These are phyloP conservation scores for Rhagonycha fulva DNA, from an alignment of 2,888 invertebrate genomes.

Conservation along the genomic window DNA sequence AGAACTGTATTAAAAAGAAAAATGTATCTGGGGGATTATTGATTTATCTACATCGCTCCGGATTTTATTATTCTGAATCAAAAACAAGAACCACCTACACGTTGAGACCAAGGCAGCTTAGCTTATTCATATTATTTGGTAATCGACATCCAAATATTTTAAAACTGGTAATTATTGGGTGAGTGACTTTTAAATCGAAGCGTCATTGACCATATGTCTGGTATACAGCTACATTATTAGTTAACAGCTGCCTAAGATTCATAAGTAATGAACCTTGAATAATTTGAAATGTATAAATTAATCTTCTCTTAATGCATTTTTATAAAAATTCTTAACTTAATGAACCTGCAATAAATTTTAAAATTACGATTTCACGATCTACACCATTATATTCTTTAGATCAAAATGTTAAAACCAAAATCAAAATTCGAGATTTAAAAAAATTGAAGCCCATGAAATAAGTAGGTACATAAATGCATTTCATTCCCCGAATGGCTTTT, in stretches of 20 bases:
- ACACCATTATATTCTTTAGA: background rate
- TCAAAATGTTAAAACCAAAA: background rate
- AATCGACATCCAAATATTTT: conserved; percentile 7
- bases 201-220: conserved; percentile 27
- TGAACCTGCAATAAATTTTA: background rate
- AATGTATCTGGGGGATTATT: background rate
- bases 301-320: background rate
- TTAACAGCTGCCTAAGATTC: conserved; percentile 8
- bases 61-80: background rate
- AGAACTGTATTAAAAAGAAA: background rate
- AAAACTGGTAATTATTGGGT: conserved; percentile 27
- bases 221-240: conserved; percentile 5
- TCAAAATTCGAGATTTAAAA: background rate
- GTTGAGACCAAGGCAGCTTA: background rate
- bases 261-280: conserved; percentile 3
- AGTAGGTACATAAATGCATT: no score
- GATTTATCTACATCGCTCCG: background rate
- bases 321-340: background rate
- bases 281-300: background rate
- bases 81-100: background rate
- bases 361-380: background rate
- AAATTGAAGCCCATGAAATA: background rate
- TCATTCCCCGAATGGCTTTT: background rate
- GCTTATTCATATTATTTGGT: conserved; percentile 9
- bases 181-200: conserved; percentile 21